Base-by-base conservation (phyloP, 2,888 invertebrate species). In the Slavum lentiscoides region DNA sequence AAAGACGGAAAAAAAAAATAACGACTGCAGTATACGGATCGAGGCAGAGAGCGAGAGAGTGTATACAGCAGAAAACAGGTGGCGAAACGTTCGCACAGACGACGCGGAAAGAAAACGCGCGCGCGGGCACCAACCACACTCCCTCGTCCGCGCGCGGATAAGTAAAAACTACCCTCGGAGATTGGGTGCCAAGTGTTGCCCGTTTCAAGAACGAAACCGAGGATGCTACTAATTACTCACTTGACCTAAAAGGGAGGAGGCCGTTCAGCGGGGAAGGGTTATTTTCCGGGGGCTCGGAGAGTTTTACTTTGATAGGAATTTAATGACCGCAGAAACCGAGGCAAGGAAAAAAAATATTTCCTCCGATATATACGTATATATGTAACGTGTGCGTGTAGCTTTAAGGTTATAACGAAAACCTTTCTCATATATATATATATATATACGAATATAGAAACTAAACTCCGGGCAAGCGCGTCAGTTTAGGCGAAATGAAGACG, bases 121-220 rank as follows among this genome's bases (percentile, higher is more conserved):
- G 21, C 39, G 37, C 64, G 19, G 11, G 15, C 49, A 49, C 49
- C 49, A 49, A 70, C 64, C 64, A 30, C 37, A 53, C 19, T 4
- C 53, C 58, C 39, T 68, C 69, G 21, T 77, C 77, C 30, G 30
- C 30, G 30, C 30, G 30, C 30, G 30, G 30, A 58, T 72, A 72
- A 11, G 72, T 80, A 80, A 80, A 80, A 80, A 80, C 80, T 70
- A 80, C 70, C 70, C 80, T 64, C 58, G 64, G 70, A 80, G 80
- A 80, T 80, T 80, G 80, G 80, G 80, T 80, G 80, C 80, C 80
- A 80, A 80, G 80, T 80, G 80, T 80, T 80, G 80, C 80, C 80
- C 62, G 80, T 70, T 72, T 70, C 70, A 80, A 80, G 80, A 80
- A 72, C 43, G 70, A 80, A 70, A 70, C 64, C 64, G 39, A 80